Percentiles rank a stretch among this genome's conserved stretches.
These are phyloP conservation scores for Anguilla anguilla DNA, from an alignment of 2,797 vertebrate species.

Conservation along the genomic window DNA sequence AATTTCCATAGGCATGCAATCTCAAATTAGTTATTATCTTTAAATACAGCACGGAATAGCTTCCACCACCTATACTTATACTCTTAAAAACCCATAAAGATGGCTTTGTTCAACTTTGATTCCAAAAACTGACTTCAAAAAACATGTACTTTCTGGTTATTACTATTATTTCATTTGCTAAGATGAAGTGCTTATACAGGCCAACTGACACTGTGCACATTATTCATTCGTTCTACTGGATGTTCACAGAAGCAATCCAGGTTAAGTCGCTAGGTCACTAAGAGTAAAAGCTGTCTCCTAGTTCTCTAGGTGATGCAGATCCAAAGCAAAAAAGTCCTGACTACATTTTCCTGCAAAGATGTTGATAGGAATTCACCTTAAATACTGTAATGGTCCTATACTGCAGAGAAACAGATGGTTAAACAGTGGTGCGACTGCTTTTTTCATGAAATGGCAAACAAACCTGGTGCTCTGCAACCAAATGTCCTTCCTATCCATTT, in stretches of 20 bases:
- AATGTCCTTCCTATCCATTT: background rate
- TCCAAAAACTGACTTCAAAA: slow-evolving; percentile 62
- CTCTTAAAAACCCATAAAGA: slow-evolving; percentile 59
- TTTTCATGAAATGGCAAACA: background rate
- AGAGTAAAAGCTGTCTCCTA: background rate
- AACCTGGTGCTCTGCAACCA: background rate
- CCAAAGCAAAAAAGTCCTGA: background rate
- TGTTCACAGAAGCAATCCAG: background rate
- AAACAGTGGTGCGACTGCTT: background rate
- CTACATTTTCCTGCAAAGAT: background rate
- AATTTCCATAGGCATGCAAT: slow-evolving; percentile 63
- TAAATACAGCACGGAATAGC: slow-evolving; percentile 65
- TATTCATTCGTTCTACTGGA: background rate
- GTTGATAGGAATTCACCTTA: background rate
- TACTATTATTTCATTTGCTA: background rate
- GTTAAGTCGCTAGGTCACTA: background rate
- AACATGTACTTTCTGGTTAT: slow-evolving; percentile 26
- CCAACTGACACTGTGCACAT: background rate
- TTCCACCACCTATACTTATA: slow-evolving; percentile 62
- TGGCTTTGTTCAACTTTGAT: slow-evolving; percentile 66
- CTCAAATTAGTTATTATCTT: slow-evolving; percentile 69
- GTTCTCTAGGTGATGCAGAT: background rate
- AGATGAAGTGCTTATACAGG: background rate
- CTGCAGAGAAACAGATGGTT: background rate
- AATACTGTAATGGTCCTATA: background rate